A percentile compares a stretch with the other conserved stretches of the same genome.
These are phyloP conservation scores for Drosophila ustulata DNA, from an alignment of 2,888 invertebrate genomes.

Conservation along the genomic window DNA sequence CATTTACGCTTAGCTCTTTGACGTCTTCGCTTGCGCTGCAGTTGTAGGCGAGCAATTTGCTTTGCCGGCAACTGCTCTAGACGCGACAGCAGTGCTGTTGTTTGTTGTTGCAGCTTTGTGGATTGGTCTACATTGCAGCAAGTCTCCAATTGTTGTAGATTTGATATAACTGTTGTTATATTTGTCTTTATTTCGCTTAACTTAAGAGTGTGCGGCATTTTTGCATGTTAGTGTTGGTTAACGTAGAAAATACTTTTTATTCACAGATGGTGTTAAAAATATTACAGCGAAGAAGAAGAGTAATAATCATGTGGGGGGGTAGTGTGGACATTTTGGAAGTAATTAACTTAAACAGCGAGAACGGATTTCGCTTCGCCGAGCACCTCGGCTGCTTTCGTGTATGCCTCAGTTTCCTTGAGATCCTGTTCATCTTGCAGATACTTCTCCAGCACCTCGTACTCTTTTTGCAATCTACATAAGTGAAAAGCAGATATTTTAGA, in stretches of 20 bases:
- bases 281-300: constrained; percentile 13
- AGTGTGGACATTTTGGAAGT: background rate
- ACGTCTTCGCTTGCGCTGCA: constrained; percentile 43
- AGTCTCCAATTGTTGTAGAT: constrained; percentile 46
- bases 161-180: constrained; percentile 35
- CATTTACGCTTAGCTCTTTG: constrained; percentile 35
- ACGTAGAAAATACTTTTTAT: constrained; percentile 19
- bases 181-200: constrained; percentile 57
- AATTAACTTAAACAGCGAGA: constrained; percentile 37
- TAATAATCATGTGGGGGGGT: background rate
- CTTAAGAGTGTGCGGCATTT: constrained; percentile 54
- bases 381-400: constrained; percentile 88
- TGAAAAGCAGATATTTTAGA: background rate
- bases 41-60: constrained; percentile 30
- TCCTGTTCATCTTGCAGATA: constrained; percentile 91
- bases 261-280: constrained; percentile 23
- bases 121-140: constrained; percentile 20
- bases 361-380: constrained; percentile 88
- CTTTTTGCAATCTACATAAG: constrained; percentile 87
- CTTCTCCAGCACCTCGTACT: constrained; percentile 90
- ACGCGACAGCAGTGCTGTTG: constrained; percentile 34
- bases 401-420: constrained; percentile 91
- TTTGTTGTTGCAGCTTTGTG: constrained; percentile 29
- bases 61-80: constrained; percentile 44
- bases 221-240: constrained; percentile 53